A percentile compares a stretch with the other conserved stretches of the same genome.
Conservation (phyloP, 2,888 invertebrate genomes). For the Cephus runcator region DNA sequence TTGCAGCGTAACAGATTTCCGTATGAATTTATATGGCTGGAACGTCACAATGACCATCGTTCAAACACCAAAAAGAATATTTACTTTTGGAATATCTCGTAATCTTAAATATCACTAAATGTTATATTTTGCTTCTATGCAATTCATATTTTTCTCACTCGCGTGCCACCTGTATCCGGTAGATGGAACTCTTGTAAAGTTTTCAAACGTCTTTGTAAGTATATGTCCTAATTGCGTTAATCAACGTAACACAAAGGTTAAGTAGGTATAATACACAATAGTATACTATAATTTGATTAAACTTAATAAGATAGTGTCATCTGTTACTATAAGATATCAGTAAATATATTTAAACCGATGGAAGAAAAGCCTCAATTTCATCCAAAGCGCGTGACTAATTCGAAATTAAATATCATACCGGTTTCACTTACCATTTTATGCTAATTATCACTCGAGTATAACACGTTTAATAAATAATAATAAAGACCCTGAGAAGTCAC, state of each 20-base stretch:
- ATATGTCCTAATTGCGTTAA: neutral
- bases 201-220: neutral
- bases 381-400: neutral
- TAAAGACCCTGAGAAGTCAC: neutral
- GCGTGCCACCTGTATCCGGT: neutral
- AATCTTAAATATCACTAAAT: too few relatives aligned
- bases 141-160: neutral
- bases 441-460: neutral
- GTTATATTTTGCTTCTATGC: neutral
- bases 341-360: neutral
- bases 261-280: neutral
- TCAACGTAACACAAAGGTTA: neutral
- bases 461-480: neutral
- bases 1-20: neutral
- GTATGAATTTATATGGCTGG: neutral
- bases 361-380: neutral
- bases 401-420: neutral
- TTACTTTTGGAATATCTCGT: neutral
- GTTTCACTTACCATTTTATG: neutral
- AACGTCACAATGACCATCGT: neutral
- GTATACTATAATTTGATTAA: neutral
- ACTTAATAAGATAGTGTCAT: neutral
- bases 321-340: neutral
- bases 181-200: neutral
- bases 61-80: neutral